These are phyloP conservation scores for Odontamblyopus rebecca DNA, from an alignment of 2,797 vertebrate species.

Conservation along the genomic window DNA sequence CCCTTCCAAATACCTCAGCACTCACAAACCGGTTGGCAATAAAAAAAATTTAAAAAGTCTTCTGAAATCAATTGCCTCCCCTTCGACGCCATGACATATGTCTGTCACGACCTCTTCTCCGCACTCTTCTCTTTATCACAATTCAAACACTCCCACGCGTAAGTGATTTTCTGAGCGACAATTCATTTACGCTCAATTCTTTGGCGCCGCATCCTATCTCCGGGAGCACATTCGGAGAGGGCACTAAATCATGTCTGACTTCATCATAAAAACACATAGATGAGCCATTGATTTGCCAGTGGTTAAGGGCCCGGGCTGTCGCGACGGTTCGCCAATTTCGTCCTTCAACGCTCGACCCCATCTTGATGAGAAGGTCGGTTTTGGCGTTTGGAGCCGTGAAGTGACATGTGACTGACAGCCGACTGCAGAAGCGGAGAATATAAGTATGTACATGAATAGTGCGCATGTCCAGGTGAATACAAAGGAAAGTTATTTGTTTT, in stretches of 20 bases:
- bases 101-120: conserved; percentile 23
- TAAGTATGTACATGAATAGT: neutral
- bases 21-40: neutral
- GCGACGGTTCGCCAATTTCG: conserved; percentile 29
- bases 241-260: conserved; percentile 42
- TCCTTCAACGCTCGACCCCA: conserved; percentile 23
- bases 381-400: neutral
- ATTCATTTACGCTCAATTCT: conserved; percentile 46
- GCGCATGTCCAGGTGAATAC: neutral
- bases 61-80: neutral
- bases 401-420: conserved; percentile 32
- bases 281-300: conserved; percentile 31
- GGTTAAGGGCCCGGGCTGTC: neutral
- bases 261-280: conserved; percentile 40
- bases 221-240: conserved; percentile 46
- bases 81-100: conserved; percentile 20
- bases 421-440: neutral
- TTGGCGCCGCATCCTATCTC: conserved; percentile 45
- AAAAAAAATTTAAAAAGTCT: neutral
- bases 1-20: neutral
- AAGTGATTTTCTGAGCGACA: conserved; percentile 46
- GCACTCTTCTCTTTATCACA: conserved; percentile 21
- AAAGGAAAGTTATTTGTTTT: neutral
- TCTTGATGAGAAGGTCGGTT: conserved; percentile 40
- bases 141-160: conserved; percentile 31